Percentiles rank a stretch among this genome's conserved stretches.
These are phyloP conservation scores for Megathymus violae DNA, from an alignment of 1,140 invertebrate genomes.

Conservation along the genomic window DNA sequence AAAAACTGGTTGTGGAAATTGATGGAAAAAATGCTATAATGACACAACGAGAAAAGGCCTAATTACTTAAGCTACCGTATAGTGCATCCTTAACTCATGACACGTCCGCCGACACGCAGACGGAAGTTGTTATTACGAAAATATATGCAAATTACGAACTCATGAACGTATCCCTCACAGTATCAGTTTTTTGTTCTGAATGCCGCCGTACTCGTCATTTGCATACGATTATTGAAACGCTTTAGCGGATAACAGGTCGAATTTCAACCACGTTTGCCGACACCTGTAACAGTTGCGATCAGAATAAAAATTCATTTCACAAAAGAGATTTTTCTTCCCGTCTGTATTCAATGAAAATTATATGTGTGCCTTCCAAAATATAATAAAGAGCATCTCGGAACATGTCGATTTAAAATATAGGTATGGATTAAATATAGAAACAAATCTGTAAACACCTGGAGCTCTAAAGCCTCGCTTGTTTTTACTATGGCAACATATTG, in stretches of 20 bases:
- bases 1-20: conserved; percentile 22
- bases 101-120: conserved; percentile 58
- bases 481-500: no score
- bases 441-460: no score
- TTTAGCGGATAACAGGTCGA: conserved; percentile 72
- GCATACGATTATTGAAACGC: conserved; percentile 72
- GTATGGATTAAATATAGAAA: no score
- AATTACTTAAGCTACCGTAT: conserved; percentile 3
- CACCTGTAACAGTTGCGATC: conserved; percentile 49
- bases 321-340: conserved; percentile 47
- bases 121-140: conserved; percentile 78
- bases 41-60: conserved; percentile 3
- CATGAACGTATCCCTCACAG: conserved; percentile 57
- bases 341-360: no score
- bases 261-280: conserved; percentile 62
- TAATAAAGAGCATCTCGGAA: no score
- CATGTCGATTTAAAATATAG: no score
- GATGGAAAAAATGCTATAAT: conserved; percentile 13
- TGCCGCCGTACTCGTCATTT: conserved; percentile 63
- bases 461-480: no score
- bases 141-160: conserved; percentile 74
- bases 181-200: conserved; percentile 61
- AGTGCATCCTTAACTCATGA: conserved; percentile 42
- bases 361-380: no score
- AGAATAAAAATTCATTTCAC: conserved; percentile 66